Base-by-base conservation (phyloP, 2,888 invertebrate species). In the Drosophila atripex region DNA sequence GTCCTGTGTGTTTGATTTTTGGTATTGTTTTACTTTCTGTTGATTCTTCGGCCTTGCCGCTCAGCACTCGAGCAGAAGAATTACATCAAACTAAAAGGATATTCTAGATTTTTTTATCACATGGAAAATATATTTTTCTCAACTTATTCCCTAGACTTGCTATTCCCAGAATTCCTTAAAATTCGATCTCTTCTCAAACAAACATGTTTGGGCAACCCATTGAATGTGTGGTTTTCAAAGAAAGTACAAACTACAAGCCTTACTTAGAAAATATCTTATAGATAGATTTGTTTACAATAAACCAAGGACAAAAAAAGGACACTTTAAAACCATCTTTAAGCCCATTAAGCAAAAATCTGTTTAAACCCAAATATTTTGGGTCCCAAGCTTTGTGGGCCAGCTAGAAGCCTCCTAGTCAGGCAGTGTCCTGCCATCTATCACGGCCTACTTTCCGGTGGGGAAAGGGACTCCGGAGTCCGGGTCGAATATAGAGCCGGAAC, bases 1-100 rank as follows among this genome's bases (percentile, higher is more conserved):
- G 73, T 71, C 78, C 72, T 87, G 82, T 82, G 73, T 87, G 77
- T 83, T 83, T 87, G 82, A 85, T 87, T 87, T 87, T 83, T 68
- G 79, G 86, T 83, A 79, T 84, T 86, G 83, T 84, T 87, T 83
- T 83, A 83, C 82, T 83, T 83, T 85, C 39, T 82, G 78, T 84
- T 85, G 73, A 84, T 66, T 60, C 55, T 66, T 56, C 59, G 57
- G 46, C 52, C 72, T 56, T 52, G 49, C 59, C 51, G 45, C 57
- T 51, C 23, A 28, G 23, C 23, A 35, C 12, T 43, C 41, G 21
- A 77, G 77, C 3, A 3, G 18, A 69, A 70, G 80, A 75, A 71
- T 43, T 47, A 71, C 84, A 63, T 43, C 51, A 63, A 84, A 74
- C 57, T 71, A 66, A 74, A 77, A 77, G 58, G 46, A 21, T 55